A percentile compares a stretch with the other conserved stretches of the same genome.
Evolutionary conservation across 1,140 invertebrate species (phyloP).

Genomic region (Caerostris extrusa): DNA sequence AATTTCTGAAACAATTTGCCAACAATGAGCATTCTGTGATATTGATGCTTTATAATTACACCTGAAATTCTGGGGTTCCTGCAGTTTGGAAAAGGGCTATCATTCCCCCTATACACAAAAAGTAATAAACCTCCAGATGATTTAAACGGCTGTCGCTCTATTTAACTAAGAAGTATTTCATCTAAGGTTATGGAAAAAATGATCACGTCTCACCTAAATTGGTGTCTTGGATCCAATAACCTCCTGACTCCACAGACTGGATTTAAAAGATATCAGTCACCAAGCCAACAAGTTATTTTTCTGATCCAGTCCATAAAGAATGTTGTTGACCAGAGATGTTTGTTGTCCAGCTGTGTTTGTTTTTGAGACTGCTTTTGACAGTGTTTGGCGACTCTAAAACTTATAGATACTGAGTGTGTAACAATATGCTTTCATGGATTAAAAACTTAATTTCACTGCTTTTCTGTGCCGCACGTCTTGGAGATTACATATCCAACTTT

Average conservation of each 20-base stretch:
- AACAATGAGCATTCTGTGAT: too few species aligned
- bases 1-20: neutral
- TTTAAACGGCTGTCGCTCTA: neutral
- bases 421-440: neutral
- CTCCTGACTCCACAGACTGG: neutral
- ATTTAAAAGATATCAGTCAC: constrained; percentile 17
- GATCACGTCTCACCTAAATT: neutral
- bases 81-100: constrained; percentile 27
- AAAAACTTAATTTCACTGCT: neutral
- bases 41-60: neutral
- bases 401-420: neutral
- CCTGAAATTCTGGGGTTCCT: neutral
- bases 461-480: neutral
- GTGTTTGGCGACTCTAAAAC: constrained; percentile 5
- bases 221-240: neutral
- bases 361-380: constrained; percentile 53
- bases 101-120: neutral
- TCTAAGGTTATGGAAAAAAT: constrained; percentile 18
- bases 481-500: neutral
- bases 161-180: constrained; percentile 39
- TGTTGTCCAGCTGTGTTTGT: constrained; percentile 39
- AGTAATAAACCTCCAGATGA: neutral
- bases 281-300: neutral
- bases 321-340: neutral
- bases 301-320: constrained; percentile 25